phyloP scores from a whole-genome alignment of 2,113 vertebrate genomes.

The Toxostoma redivivum region DNA sequence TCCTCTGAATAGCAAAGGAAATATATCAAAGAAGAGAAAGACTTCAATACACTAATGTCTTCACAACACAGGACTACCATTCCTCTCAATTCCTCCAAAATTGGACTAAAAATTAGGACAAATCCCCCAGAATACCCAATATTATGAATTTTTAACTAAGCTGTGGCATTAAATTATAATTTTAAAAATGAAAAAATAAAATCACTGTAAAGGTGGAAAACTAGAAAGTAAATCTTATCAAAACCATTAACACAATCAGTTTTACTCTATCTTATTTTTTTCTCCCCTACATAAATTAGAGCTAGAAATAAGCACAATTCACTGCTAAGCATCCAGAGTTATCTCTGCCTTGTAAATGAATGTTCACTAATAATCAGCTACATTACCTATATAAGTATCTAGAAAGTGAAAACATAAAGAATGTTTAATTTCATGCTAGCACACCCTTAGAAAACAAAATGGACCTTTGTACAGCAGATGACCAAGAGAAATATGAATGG shows the following conservation, averaged over 20 bases:
- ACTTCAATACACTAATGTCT: background rate
- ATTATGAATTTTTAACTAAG: background rate
- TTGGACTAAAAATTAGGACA: background rate
- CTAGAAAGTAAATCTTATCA: background rate
- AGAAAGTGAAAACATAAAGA: background rate
- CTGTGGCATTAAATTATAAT: background rate
- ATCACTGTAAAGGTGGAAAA: background rate
- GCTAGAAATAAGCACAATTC: background rate
- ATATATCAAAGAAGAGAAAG: background rate
- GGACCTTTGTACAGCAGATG: background rate
- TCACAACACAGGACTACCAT: background rate
- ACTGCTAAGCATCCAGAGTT: background rate
- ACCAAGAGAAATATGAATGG: background rate
- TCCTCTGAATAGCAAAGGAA: background rate
- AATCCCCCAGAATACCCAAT: rapidly evolving
- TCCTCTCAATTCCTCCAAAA: background rate
- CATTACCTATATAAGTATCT: background rate
- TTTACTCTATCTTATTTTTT: background rate
- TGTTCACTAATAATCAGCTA: background rate
- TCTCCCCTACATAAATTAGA: background rate
- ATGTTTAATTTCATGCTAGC: background rate
- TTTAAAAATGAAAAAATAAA: background rate
- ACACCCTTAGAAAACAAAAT: background rate
- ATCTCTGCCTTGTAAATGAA: background rate
- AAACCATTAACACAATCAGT: background rate